These are phyloP conservation scores for Thalassophryne amazonica DNA, from an alignment of 2,797 vertebrate species.

Conservation along the genomic window DNA sequence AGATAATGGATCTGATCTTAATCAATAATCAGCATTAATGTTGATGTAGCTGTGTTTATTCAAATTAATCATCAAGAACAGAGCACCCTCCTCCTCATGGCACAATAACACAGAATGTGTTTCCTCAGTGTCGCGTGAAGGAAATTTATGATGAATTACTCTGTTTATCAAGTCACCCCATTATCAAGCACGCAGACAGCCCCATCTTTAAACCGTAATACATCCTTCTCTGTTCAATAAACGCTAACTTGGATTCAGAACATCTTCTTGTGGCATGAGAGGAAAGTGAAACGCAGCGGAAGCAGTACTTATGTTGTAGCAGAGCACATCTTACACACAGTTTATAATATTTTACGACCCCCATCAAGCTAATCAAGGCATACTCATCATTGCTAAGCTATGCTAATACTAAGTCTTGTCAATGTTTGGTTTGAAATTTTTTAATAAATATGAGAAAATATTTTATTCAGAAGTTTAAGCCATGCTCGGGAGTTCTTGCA, in stretches of 20 bases:
- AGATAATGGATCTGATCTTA: slow-evolving; percentile 68
- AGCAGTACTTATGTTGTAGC: slow-evolving; percentile 28
- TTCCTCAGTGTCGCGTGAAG: slow-evolving; percentile 44
- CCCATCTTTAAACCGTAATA: slow-evolving; percentile 43
- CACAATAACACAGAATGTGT: slow-evolving; percentile 52
- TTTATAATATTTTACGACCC: slow-evolving; percentile 57
- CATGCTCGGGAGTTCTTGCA: not conserved
- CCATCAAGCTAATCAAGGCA: slow-evolving; percentile 49
- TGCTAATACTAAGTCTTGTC: slow-evolving; percentile 15
- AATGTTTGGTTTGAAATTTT: not conserved
- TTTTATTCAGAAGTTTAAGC: not conserved
- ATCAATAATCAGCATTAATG: slow-evolving; percentile 78
- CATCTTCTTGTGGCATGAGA: slow-evolving; percentile 14
- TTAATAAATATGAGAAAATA: not conserved
- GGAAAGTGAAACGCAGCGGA: slow-evolving; percentile 39
- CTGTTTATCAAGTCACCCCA: slow-evolving; percentile 71
- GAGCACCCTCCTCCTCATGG: slow-evolving; percentile 35
- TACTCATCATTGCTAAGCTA: slow-evolving; percentile 19
- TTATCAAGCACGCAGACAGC: slow-evolving; percentile 63
- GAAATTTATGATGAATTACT: slow-evolving; percentile 80
- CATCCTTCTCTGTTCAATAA: slow-evolving; percentile 44
- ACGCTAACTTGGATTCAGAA: slow-evolving; percentile 40
- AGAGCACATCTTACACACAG: slow-evolving; percentile 57
- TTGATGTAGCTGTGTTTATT: slow-evolving; percentile 77
- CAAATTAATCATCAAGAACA: slow-evolving; percentile 79